These are phyloP conservation scores for Drosophila pegasa DNA, from an alignment of 2,888 invertebrate genomes.

Conservation along the genomic window DNA sequence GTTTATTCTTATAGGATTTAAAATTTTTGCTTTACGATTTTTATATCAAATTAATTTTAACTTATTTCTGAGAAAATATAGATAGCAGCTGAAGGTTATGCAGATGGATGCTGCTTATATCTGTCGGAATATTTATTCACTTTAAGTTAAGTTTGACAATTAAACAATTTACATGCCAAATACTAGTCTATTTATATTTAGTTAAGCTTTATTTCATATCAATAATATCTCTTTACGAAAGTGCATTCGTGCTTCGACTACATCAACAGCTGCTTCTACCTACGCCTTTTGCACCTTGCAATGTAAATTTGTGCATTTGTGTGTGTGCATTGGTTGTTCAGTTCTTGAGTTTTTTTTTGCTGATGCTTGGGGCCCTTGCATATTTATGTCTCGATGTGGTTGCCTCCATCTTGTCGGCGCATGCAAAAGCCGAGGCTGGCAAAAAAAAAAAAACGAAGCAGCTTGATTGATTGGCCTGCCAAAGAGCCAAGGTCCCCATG, in stretches of 20 bases:
- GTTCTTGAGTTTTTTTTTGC: constrained; percentile 24
- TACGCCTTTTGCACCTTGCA: constrained; percentile 68
- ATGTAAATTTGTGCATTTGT: constrained; percentile 76
- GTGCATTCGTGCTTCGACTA: constrained; percentile 36
- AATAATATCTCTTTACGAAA: no score
- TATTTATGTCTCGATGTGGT: constrained; percentile 62
- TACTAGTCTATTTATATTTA: no score
- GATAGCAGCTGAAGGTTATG: no score
- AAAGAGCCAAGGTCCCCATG: constrained; percentile 47
- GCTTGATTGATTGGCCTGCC: constrained; percentile 84
- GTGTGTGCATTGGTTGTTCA: constrained; percentile 32
- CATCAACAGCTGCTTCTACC: rapidly evolving
- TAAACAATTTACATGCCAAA: no score
- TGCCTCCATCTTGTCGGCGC: constrained; percentile 73
- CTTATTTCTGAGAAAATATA: no score
- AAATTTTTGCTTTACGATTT: no score
- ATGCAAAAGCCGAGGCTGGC: constrained; percentile 64
- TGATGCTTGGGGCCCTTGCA: constrained; percentile 58
- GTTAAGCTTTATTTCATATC: no score
- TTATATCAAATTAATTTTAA: no score
- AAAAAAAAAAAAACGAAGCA: constrained; percentile 67
- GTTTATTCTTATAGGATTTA: no score
- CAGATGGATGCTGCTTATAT: no score
- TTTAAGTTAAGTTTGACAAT: no score
- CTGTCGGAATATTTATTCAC: no score